phyloP scores from a whole-genome alignment of 2,888 invertebrate species.

The Cryptosula pallasiana region DNA sequence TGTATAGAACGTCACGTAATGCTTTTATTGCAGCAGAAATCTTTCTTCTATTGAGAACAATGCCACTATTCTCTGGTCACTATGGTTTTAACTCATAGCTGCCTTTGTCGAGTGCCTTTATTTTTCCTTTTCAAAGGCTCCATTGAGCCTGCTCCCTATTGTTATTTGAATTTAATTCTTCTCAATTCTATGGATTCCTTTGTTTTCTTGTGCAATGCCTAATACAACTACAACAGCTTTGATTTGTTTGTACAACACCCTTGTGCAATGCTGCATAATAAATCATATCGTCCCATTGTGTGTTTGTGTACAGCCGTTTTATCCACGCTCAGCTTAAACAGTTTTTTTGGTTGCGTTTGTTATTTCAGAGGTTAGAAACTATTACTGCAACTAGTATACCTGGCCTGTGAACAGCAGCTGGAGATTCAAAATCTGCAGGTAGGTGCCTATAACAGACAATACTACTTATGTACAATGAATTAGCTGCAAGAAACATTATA shows the following conservation, averaged over 20 bases:
- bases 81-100: conserved; percentile 20
- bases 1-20: conserved; percentile 24
- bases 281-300: conserved; percentile 20
- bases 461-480: neutral
- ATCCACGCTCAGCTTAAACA: neutral
- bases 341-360: neutral
- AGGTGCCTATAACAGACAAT: conserved; percentile 14
- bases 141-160: conserved; percentile 5
- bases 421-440: neutral
- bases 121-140: neutral
- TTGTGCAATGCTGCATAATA: neutral
- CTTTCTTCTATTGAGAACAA: conserved; percentile 12
- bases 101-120: neutral
- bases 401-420: too few species aligned
- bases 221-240: neutral
- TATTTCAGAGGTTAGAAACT: neutral
- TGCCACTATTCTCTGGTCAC: neutral
- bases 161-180: conserved; percentile 14
- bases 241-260: neutral
- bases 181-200: conserved; percentile 14
- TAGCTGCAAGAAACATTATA: neutral
- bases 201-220: conserved; percentile 20
- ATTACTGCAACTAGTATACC: too few species aligned
- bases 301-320: neutral
- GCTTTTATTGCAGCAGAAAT: conserved; percentile 19